Conservation (phyloP, 2,888 invertebrate species). For the Cerastis leucographa region DNA sequence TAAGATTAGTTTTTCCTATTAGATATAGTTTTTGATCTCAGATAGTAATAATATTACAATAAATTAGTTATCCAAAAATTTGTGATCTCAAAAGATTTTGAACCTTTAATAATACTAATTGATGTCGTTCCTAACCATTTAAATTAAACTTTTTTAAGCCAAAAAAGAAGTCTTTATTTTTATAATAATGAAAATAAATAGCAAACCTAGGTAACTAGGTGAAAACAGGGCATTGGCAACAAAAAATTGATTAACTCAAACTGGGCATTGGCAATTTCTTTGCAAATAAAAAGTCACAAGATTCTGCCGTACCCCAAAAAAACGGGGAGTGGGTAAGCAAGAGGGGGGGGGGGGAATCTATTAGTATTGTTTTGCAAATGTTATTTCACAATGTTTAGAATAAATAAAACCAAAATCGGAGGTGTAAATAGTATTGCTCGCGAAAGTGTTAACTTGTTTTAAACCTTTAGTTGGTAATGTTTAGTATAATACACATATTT, state of each 20-base stretch:
- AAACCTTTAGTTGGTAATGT: too few relatives aligned
- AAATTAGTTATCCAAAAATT: not conserved
- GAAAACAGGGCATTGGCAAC: not conserved
- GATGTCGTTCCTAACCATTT: not conserved
- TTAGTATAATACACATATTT: too few relatives aligned
- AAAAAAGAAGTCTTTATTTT: too few relatives aligned
- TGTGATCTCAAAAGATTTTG: slow-evolving; percentile 1
- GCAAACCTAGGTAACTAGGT: not conserved
- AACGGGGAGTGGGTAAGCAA: not conserved
- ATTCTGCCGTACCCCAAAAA: not conserved
- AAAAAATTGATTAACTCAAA: not conserved
- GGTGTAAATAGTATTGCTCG: slow-evolving; percentile 19
- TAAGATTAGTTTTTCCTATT: not conserved
- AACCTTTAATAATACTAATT: not conserved
- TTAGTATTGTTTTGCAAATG: slow-evolving; percentile 9
- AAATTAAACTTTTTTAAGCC: too few relatives aligned
- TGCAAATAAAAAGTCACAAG: too few relatives aligned
- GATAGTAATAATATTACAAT: not conserved
- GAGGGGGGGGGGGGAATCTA: not conserved
- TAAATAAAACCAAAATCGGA: too few relatives aligned
- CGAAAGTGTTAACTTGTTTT: too few relatives aligned
- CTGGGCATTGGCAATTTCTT: too few relatives aligned
- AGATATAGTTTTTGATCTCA: not conserved
- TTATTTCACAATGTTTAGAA: not conserved
- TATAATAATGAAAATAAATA: not conserved